phyloP scores from a whole-genome alignment of 1,140 invertebrate genomes.

The Agrilus planipennis region DNA sequence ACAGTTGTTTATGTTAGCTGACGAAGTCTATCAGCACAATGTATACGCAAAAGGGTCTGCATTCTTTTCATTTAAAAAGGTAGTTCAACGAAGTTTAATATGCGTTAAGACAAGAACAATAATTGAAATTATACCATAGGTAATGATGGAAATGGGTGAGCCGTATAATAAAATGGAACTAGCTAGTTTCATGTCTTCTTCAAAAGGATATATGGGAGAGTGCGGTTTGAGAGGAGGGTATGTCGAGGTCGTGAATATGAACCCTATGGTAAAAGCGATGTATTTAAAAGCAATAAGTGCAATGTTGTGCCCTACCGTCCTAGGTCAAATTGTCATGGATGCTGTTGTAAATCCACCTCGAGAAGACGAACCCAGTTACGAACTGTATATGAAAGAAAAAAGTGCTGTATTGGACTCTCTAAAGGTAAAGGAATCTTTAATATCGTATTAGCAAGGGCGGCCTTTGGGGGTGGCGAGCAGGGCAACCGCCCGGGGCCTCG shows the following conservation, averaged over 20 bases:
- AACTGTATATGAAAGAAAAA: conserved; percentile 67
- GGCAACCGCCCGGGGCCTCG: too few species aligned
- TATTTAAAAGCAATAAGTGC: conserved; percentile 82
- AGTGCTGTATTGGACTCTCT: conserved; percentile 67
- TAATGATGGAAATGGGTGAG: conserved; percentile 75
- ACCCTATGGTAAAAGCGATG: neutral
- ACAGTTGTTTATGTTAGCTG: conserved; percentile 66
- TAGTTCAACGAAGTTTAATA: conserved; percentile 20
- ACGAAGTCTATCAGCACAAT: conserved; percentile 58
- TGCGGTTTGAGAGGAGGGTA: conserved; percentile 94
- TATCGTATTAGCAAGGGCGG: too few species aligned
- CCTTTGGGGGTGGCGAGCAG: too few species aligned
- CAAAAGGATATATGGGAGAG: conserved; percentile 87
- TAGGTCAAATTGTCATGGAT: conserved; percentile 74
- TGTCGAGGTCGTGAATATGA: conserved; percentile 45
- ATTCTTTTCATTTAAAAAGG: conserved; percentile 93
- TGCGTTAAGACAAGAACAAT: neutral
- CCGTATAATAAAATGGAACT: conserved; percentile 79
- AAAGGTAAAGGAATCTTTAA: too few species aligned
- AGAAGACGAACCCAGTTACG: conserved; percentile 72
- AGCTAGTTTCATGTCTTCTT: conserved; percentile 37
- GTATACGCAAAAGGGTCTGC: conserved; percentile 78
- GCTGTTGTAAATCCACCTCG: conserved; percentile 69
- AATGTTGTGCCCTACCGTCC: conserved; percentile 82
- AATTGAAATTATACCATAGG: conserved; percentile 32